Evolutionary conservation across 2,797 vertebrate genomes (phyloP), one percentile per base, ranked within the genome.

Genomic region (Fratercula arctica): DNA sequence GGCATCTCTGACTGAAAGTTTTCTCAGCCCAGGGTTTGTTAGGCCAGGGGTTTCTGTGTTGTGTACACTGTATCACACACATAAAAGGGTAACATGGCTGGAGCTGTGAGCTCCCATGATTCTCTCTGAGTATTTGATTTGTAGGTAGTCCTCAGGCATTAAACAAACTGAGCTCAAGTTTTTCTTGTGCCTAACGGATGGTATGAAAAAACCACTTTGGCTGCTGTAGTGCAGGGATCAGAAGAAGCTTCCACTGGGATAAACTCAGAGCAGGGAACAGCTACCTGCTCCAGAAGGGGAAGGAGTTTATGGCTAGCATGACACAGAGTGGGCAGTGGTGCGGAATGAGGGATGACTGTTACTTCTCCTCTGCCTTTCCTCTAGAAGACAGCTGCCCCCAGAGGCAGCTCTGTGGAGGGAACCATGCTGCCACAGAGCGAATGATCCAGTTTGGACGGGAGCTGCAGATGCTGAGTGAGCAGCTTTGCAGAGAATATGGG

Each of bases 381-480:
- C 17, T 97, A 99, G 99, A 99, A 68, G 99, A 99, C n/a, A 97
- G 97, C 94, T 99, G 98, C 83, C 98, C 97, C 73, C 99, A 98
- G 93, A 98, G 99, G 96, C 99, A 99, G 98, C 98, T 99, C 70
- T 99, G 99, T 7, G 99, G 99, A 63, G 99, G 99, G 83, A 99
- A 99, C 98, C 99, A 99, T 60, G 99, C 99, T 3, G 99, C 99
- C 97, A 99, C 99, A 0, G 99, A 99, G 98, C 98, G 99, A 85
- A 99, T 99, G 98, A 99, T 99, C 97, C 99, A 99, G 98, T 99
- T 99, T 87, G 99, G 99, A 59, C 98, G 99, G 26, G 99, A 99
- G 97, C 98, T 99, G 96, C 99, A 99, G 98, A 97, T 98, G 23
- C 98, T 99, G 93, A 99, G 98, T 3, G 99, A 99, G 91, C 99